Conservation (phyloP, 2,797 vertebrate species). For the Nyctibius grandis region DNA sequence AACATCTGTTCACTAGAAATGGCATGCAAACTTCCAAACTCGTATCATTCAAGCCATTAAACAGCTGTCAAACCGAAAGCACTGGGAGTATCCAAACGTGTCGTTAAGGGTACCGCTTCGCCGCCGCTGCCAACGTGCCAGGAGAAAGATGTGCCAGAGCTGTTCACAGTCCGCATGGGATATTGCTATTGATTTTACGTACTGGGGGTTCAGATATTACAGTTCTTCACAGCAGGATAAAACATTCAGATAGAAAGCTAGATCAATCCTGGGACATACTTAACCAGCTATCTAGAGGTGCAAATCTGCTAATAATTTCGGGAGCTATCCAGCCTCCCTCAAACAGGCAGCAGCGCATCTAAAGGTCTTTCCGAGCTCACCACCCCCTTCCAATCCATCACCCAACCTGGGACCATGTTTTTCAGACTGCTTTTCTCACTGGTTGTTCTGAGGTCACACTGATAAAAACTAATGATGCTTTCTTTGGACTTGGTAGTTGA, state of each 20-base stretch:
- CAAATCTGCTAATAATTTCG: background rate
- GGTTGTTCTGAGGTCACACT: background rate
- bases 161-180: rapidly evolving
- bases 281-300: background rate
- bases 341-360: background rate
- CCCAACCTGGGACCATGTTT: background rate
- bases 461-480: background rate
- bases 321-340: background rate
- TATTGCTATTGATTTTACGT: background rate
- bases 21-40: background rate
- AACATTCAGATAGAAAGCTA: background rate
- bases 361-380: background rate
- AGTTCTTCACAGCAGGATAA: background rate
- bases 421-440: background rate
- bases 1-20: background rate
- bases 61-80: background rate
- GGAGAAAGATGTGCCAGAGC: background rate
- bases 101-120: background rate
- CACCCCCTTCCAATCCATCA: background rate
- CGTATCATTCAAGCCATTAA: background rate
- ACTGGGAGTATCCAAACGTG: background rate
- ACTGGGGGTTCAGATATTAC: background rate
- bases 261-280: background rate
- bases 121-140: rapidly evolving
- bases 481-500: background rate